Percentiles rank a stretch among this genome's conserved stretches.
phyloP scores from a whole-genome alignment of 2,888 invertebrate species.

The Luperina nickerlii region DNA sequence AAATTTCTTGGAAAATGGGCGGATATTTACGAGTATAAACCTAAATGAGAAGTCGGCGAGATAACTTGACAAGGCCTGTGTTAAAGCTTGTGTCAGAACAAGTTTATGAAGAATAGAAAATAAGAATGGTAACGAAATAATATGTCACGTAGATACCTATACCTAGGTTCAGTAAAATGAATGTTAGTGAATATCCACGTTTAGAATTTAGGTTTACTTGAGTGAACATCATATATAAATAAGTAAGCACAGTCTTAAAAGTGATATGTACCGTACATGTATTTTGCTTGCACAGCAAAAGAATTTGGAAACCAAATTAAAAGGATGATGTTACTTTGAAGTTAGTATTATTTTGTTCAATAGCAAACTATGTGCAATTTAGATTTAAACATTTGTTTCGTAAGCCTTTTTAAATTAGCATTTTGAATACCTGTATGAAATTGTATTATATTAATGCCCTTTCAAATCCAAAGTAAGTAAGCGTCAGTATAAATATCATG shows the following conservation, averaged over 20 bases:
- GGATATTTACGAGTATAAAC: neutral
- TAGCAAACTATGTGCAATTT: slow-evolving; percentile 13
- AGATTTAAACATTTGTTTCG: slow-evolving; percentile 18
- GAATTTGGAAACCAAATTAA: neutral
- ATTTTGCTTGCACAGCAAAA: slow-evolving; percentile 17
- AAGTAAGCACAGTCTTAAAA: slow-evolving; percentile 21
- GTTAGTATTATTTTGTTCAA: neutral
- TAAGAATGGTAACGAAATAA: slow-evolving; percentile 16
- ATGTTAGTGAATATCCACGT: slow-evolving; percentile 2
- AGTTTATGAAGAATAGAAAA: slow-evolving; percentile 15
- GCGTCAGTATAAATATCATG: slow-evolving; percentile 2
- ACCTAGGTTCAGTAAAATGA: neutral
- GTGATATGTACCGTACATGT: neutral
- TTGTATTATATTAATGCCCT: slow-evolving; percentile 42
- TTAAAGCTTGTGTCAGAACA: slow-evolving; percentile 30
- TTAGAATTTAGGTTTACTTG: slow-evolving; percentile 13
- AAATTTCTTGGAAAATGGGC: slow-evolving; percentile 8
- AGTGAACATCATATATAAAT: neutral
- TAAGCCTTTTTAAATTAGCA: slow-evolving; percentile 17
- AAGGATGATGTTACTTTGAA: neutral
- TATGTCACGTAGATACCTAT: neutral
- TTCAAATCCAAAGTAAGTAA: slow-evolving; percentile 9
- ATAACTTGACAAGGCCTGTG: slow-evolving; percentile 12
- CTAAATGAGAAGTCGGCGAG: neutral
- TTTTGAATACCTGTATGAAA: slow-evolving; percentile 32